Conservation (phyloP, 1,140 invertebrate species). For the Scaptomyza pallida region DNA sequence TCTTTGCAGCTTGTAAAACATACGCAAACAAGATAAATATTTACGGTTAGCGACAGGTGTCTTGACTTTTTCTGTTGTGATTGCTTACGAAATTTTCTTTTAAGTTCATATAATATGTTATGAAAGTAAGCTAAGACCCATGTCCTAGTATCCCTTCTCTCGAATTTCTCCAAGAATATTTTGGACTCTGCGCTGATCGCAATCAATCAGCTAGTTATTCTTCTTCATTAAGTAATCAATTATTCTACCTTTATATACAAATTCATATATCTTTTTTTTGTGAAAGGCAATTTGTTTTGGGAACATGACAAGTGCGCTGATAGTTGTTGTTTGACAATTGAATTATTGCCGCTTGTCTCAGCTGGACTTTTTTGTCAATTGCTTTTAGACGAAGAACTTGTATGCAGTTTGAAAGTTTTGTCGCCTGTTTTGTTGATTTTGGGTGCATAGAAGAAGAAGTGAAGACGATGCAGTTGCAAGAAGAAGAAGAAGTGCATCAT, state of each 20-base stretch:
- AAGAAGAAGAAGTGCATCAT: conserved; percentile 53
- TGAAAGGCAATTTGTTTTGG: background rate
- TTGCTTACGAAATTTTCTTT: too few relatives aligned
- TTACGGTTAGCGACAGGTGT: background rate
- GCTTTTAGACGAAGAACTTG: conserved; percentile 1
- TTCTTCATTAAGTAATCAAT: background rate
- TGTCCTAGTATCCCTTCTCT: too few relatives aligned
- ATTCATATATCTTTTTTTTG: background rate
- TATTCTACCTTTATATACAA: background rate
- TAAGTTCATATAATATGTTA: too few relatives aligned
- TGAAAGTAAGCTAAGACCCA: too few relatives aligned
- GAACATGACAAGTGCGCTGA: background rate
- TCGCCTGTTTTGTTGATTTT: conserved; percentile 46
- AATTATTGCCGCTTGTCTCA: background rate
- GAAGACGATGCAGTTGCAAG: too few relatives aligned
- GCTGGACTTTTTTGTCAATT: background rate
- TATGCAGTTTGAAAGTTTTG: conserved; percentile 50
- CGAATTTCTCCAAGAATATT: too few relatives aligned
- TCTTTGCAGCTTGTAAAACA: conserved; percentile 1
- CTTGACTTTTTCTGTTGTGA: background rate
- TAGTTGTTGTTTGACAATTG: background rate
- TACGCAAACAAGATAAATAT: background rate
- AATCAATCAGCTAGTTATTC: too few relatives aligned
- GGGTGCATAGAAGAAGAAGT: conserved; percentile 28
- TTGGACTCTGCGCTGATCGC: too few relatives aligned